Evolutionary conservation across 2,888 invertebrate genomes (phyloP), one percentile per base, ranked within the genome.

Genomic region (Dexiosoma caninum): DNA sequence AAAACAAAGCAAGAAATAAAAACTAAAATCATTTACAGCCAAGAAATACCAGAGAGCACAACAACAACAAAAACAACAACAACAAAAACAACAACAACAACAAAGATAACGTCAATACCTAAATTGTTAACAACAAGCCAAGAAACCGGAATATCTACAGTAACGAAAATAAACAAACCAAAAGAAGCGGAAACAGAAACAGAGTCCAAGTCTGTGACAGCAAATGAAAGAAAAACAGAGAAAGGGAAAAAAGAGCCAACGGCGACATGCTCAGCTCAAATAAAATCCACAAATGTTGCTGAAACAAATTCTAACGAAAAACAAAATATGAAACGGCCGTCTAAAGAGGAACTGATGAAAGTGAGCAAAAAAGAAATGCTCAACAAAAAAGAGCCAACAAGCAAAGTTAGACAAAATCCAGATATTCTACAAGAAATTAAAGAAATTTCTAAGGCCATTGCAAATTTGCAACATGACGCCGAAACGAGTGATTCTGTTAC

Each of bases 1-100:
- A 88, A 86, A 88, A 88, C 87, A 88, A 88, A 87, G 84, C 82
- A 75, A 57, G 85, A 85, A 75, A 82, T 79, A 64, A 78, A 80
- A 77, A 80, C 77, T 69, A 82, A 79, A 71, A 64, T 78, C 16
- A 71, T 82, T 60, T 78, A 82, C 69, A 76, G 66, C 23, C 55
- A 69, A 12, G 81, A 78, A 59, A 49, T 35, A 32, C 49, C 62
- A 75, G 77, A 77, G 67, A 77, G 57, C 49, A 46, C 44, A 67
- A 37, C 74, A 53, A 60, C 55, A 77, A 81, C 84, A 66, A 76
- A 53, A 60, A 60, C 77, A 81, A 55, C 49, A 53, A 51, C 46
- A 32, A 67, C 75, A 57, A 78, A 80, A 78, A 77, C 82, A 72
- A 42, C 85, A 74, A 79, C 82, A 78, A 82, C 78, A 40, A 40